A percentile compares a stretch with the other conserved stretches of the same genome.
phyloP scores from a whole-genome alignment of 2,888 invertebrate genomes.

The Xanthia icteritia region DNA sequence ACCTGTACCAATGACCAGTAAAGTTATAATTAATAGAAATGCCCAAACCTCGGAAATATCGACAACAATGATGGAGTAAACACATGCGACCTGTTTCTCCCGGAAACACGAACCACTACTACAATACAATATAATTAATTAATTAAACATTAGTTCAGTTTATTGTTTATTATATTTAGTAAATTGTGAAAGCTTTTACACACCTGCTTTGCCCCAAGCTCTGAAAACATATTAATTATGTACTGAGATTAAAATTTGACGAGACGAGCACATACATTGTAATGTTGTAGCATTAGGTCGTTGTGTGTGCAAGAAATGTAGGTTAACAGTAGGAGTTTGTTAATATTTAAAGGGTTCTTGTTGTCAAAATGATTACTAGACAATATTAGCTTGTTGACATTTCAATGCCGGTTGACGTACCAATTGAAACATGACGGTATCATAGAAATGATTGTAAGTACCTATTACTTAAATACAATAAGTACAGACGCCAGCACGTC shows the following conservation, averaged over 20 bases:
- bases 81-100: neutral
- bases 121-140: constrained; percentile 23
- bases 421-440: neutral
- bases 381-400: neutral
- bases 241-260: constrained; percentile 71
- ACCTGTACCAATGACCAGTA: neutral
- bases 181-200: constrained; percentile 65
- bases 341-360: constrained; percentile 26
- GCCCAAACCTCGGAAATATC: neutral
- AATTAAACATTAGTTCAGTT: constrained; percentile 49
- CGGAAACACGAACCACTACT: constrained; percentile 15
- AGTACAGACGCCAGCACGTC: too few relatives aligned
- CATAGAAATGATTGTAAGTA: neutral
- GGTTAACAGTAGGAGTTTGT: constrained; percentile 30
- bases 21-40: neutral
- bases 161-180: constrained; percentile 53
- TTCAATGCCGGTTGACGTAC: neutral
- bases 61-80: neutral
- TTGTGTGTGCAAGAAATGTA: constrained; percentile 24
- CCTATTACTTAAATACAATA: neutral
- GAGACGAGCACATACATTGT: constrained; percentile 61
- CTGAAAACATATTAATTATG: constrained; percentile 72
- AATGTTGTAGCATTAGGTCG: constrained; percentile 39
- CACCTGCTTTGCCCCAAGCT: constrained; percentile 64
- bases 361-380: neutral